These are phyloP conservation scores for Capricornis sumatraensis DNA, from an alignment of 2,113 vertebrate genomes.

Conservation along the genomic window DNA sequence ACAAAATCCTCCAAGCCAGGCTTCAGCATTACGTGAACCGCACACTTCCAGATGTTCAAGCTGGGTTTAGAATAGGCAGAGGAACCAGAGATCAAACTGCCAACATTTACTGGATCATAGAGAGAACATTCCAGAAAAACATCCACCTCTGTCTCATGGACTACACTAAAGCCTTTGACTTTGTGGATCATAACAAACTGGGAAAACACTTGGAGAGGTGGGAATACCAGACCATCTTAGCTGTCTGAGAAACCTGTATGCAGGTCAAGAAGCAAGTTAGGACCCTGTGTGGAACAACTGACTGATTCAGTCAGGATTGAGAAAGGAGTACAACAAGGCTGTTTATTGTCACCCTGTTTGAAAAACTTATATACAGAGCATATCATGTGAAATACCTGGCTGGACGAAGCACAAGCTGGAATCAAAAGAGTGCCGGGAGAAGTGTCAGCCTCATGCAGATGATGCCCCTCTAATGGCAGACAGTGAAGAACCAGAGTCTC, in stretches of 20 bases:
- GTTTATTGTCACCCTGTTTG: neutral
- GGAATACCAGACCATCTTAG: neutral
- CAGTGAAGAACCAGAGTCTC: neutral
- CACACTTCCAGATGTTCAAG: neutral
- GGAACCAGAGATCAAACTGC: neutral
- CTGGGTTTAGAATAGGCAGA: neutral
- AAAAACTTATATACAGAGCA: neutral
- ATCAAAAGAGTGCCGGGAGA: neutral
- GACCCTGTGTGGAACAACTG: neutral
- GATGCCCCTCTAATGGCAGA: neutral
- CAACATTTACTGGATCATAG: neutral
- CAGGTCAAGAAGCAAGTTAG: neutral
- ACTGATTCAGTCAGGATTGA: neutral
- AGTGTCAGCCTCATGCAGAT: neutral
- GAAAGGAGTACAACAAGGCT: neutral
- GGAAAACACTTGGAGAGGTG: neutral
- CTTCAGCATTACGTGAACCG: rapidly evolving
- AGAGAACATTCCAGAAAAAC: neutral
- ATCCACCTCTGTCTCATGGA: neutral
- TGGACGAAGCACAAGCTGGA: neutral
- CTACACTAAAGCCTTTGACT: neutral
- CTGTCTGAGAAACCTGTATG: neutral
- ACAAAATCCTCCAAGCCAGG: neutral
- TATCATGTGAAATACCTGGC: neutral
- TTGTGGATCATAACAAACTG: neutral